Conservation (phyloP, 64 coral and sea anemone species). For the Stylophora pistillata region DNA sequence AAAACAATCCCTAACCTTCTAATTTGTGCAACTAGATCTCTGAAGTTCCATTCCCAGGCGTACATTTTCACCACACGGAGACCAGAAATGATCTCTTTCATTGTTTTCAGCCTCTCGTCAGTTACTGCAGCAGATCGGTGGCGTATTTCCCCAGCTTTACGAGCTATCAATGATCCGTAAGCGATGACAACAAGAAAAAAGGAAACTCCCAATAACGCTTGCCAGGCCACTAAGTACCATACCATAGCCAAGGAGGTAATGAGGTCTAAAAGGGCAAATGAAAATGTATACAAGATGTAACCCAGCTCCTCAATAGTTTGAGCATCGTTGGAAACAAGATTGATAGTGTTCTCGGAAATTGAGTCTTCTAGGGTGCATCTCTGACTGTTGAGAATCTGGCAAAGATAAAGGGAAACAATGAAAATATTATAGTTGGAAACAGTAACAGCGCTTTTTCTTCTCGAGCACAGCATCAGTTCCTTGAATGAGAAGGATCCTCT, state of each 20-base stretch:
- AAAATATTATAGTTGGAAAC: background rate
- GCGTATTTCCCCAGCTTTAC: constrained; percentile 2
- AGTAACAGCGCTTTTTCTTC: background rate
- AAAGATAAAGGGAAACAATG: background rate
- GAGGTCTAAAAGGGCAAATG: constrained; percentile 9
- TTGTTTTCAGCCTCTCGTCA: constrained; percentile 31
- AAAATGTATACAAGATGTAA: background rate
- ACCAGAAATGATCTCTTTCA: constrained; percentile 54
- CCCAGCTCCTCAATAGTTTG: background rate
- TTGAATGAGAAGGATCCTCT: no score
- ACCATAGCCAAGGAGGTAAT: background rate
- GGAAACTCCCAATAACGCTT: constrained; percentile 27
- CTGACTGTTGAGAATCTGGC: constrained; percentile 5
- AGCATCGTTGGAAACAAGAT: constrained; percentile 56
- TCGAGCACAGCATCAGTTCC: no score
- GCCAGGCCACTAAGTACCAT: constrained; percentile 48
- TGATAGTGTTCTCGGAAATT: constrained; percentile 36
- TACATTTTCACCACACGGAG: constrained; percentile 64
- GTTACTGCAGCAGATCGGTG: background rate
- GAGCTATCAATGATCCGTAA: constrained; percentile 19
- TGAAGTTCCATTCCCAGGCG: constrained; percentile 66
- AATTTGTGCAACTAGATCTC: constrained; percentile 15
- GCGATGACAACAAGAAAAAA: constrained; percentile 31
- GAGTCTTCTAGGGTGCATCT: constrained; percentile 5
- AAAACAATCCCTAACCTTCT: constrained; percentile 7